A percentile compares a stretch with the other conserved stretches of the same genome.
phyloP scores from a whole-genome alignment of 2,797 vertebrate species.

The Dermochelys coriacea region DNA sequence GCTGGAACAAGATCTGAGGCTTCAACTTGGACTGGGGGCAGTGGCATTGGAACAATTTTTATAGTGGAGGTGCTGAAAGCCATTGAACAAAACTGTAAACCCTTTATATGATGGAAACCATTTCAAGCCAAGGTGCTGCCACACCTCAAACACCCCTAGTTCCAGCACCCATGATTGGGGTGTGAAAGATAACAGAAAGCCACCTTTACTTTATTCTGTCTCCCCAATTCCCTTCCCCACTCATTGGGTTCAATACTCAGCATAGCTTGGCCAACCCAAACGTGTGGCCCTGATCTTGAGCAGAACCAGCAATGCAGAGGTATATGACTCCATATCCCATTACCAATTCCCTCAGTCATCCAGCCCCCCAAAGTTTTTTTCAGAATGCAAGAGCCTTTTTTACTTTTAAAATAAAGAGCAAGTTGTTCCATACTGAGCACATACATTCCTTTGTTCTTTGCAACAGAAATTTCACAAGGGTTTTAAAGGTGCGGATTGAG shows the following conservation, averaged over 20 bases:
- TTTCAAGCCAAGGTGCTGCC: too few relatives aligned
- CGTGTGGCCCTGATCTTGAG: background rate
- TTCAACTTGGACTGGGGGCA: background rate
- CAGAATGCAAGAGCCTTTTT: rapidly evolving
- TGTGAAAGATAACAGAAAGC: background rate
- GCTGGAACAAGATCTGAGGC: rapidly evolving
- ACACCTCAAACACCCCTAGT: too few relatives aligned
- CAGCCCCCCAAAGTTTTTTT: background rate
- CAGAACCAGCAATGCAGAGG: background rate
- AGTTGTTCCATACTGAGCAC: background rate
- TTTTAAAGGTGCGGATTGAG: background rate
- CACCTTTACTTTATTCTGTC: background rate
- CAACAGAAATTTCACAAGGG: constrained; percentile 14
- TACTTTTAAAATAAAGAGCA: background rate
- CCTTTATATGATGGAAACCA: too few relatives aligned
- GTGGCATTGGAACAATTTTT: too few relatives aligned
- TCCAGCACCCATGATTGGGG: too few relatives aligned
- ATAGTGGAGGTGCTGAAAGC: too few relatives aligned
- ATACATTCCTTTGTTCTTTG: background rate
- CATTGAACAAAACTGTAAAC: too few relatives aligned
- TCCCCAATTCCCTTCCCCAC: background rate
- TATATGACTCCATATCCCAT: background rate
- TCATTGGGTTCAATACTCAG: background rate
- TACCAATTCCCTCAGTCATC: background rate
- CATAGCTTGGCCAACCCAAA: background rate